Conservation (phyloP, 2,888 invertebrate species). For the Ecliptopera silaceata region DNA sequence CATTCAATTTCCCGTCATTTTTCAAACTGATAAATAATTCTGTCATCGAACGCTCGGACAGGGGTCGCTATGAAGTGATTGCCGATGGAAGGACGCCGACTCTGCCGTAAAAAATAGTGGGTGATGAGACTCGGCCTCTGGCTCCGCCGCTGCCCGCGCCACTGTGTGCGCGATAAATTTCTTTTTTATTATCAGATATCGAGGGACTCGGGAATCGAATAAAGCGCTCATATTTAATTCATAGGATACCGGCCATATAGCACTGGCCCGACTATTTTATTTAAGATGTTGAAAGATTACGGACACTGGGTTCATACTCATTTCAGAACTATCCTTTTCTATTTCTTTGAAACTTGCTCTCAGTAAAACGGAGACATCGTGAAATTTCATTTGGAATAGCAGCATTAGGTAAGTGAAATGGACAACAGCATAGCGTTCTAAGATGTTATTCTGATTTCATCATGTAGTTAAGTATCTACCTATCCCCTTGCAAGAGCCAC, state of each 20-base stretch:
- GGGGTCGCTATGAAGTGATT: slow-evolving; percentile 83
- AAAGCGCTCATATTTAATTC: slow-evolving; percentile 84
- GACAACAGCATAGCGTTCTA: not conserved
- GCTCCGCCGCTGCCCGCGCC: slow-evolving; percentile 44
- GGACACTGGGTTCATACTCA: slow-evolving; percentile 59
- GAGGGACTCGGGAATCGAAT: slow-evolving; percentile 83
- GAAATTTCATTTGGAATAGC: slow-evolving; percentile 8
- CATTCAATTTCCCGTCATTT: slow-evolving; percentile 85
- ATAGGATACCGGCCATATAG: slow-evolving; percentile 82
- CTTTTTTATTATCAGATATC: slow-evolving; percentile 84
- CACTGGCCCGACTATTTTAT: slow-evolving; percentile 79
- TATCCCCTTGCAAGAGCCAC: no score
- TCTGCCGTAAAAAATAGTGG: slow-evolving; percentile 77
- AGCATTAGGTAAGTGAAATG: not conserved
- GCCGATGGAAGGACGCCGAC: slow-evolving; percentile 73
- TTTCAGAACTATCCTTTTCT: slow-evolving; percentile 52
- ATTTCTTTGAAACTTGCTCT: slow-evolving; percentile 34
- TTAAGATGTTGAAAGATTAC: slow-evolving; percentile 79
- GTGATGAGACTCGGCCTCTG: slow-evolving; percentile 60
- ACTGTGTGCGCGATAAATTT: slow-evolving; percentile 80
- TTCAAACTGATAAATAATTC: slow-evolving; percentile 85
- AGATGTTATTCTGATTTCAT: not conserved
- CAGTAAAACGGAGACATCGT: slow-evolving; percentile 2
- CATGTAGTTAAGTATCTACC: no score
- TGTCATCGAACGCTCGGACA: slow-evolving; percentile 82